phyloP scores from a whole-genome alignment of 2,888 invertebrate genomes.

The Chydorus sphaericus region DNA sequence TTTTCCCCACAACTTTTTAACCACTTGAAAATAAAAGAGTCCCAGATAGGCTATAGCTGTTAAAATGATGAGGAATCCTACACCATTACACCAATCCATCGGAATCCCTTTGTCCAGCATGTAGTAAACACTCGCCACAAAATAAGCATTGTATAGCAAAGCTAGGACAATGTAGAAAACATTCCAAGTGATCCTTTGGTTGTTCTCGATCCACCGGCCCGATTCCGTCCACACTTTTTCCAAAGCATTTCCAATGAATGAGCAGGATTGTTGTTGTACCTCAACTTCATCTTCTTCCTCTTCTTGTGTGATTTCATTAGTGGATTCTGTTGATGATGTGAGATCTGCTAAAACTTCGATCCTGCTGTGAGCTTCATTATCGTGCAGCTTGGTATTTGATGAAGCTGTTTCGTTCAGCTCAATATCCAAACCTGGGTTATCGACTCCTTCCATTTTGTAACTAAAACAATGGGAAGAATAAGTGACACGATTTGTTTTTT shows the following conservation, averaged over 20 bases:
- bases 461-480: no score
- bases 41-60: slow-evolving; percentile 43
- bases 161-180: slow-evolving; percentile 4
- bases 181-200: neutral
- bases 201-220: slow-evolving; percentile 6
- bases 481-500: no score
- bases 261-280: neutral
- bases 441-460: slow-evolving; percentile 3
- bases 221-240: slow-evolving; percentile 8
- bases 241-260: slow-evolving; percentile 7
- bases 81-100: slow-evolving; percentile 44
- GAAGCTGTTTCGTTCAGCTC: neutral
- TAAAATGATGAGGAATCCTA: slow-evolving; percentile 53
- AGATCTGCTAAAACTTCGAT: neutral
- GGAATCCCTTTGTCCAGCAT: neutral
- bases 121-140: slow-evolving; percentile 11
- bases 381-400: neutral
- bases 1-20: slow-evolving; percentile 41
- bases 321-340: neutral
- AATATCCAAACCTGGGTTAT: neutral
- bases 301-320: neutral
- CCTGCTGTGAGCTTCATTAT: neutral
- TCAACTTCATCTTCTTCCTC: neutral
- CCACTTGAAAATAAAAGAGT: slow-evolving; percentile 44
- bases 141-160: slow-evolving; percentile 11